Base-by-base conservation (phyloP, 2,888 invertebrate genomes). In the Ornithoptera alexandrae region DNA sequence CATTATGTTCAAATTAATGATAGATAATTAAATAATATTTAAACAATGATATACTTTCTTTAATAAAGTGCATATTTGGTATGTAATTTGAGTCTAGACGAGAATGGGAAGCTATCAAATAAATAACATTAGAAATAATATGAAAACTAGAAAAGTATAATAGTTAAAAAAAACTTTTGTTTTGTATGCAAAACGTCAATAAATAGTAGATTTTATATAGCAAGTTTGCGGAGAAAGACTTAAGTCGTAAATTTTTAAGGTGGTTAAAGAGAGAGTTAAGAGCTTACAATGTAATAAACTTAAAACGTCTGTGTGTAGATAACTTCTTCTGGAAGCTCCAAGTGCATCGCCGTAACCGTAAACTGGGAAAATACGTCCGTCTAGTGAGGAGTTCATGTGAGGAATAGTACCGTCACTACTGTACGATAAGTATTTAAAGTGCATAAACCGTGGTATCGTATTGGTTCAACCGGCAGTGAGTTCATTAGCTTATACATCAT, bases 201-300 rank as follows among this genome's bases (percentile, higher is more conserved):
- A 15, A 50, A 50, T 42, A 57, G 57, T 50, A 15, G 12, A 62
- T 30, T n/a, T 59, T 17, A n/a, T 30, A 36, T 24, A 62, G 62
- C 22, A 68, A 57, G 56, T 39, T 62, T 56, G 30, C 12, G 24
- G 46, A 24, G 56, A 39, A 50, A 63, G 58, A 63, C 68, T 68
- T 58, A 59, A 59, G 53, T 60, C 64, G 64, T 69, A 69, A 69
- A 69, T 61, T 17, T 18, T 60, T 56, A 65, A 69, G 39, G 60
- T 68, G 57, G 63, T 69, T 42, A 60, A 59, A 22, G 53, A 22
- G 68, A 36, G 56, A 69, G 68, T 56, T n/a, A 39, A 60, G 68
- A 61, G 64, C 68, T 60, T 61, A 69, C 68, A 60, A 65, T 59
- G 68, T 64, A 60, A 69, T 69, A 69, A 69, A 69, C 68, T 69